Evolutionary conservation across 2,797 vertebrate species (phyloP), one percentile per base, ranked within the genome.

Genomic region (Girardinus metallicus): DNA sequence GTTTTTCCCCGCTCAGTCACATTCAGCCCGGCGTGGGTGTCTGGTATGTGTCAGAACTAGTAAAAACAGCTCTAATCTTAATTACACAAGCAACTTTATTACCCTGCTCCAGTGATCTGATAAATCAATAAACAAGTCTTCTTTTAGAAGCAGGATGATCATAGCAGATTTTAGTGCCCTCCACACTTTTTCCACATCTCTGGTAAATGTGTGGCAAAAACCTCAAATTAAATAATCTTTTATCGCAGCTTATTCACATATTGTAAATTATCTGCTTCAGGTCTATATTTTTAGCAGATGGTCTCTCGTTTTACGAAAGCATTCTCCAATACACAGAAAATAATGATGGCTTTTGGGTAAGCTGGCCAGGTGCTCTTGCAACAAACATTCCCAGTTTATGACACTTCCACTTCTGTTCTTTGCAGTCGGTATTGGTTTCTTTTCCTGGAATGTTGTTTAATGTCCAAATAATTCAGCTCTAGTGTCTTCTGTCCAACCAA

Each of bases 1-100:
- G 31, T 77, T 81, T 51, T 18, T 68, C 78, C 60, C 34, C 16
- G 31, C 80, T 9, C 75, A 79, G 51, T 68, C 66, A 44, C 71
- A 76, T 78, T 79, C 29, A 78, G 62, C 71, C 73, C 39, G 7
- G 29, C 21, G 64, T 86, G 85, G 86, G 78, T 77, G 84, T 91
- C 89, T 92, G 89, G 83, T 90, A 80, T 80, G 77, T 87, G 85
- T 92, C 89, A 88, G 81, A 91, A 86, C 77, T 75, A 76, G 79
- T 84, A 71, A 89, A 91, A 89, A 83, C 80, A 85, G 78, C 83
- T 85, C 73, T 83, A 86, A 90, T 90, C 79, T 73, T 84, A 87
- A 91, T 91, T 88, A 88, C 86, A 82, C n/a, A 73, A 82, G 41
- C 62, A 84, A 82, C 77, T 92, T 92, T 91, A 90, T 87, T 87